Conservation (phyloP, 2,888 invertebrate species). For the Syrista parreyssii region DNA sequence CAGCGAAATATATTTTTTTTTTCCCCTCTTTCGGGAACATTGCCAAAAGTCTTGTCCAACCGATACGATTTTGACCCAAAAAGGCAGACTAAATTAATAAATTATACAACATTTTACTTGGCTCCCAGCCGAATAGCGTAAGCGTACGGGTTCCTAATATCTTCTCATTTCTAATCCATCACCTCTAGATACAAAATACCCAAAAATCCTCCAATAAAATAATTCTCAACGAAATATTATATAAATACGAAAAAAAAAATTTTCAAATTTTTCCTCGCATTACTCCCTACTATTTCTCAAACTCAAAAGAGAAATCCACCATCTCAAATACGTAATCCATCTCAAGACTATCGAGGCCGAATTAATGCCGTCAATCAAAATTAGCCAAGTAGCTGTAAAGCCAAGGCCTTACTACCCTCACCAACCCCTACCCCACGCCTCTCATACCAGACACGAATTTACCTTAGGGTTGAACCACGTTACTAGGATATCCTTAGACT, state of each 20-base stretch:
- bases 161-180: constrained; percentile 41
- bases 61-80: constrained; percentile 59
- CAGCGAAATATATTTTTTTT: constrained; percentile 18
- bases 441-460: not conserved
- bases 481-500: not conserved
- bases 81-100: constrained; percentile 63
- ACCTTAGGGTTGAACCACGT: not conserved
- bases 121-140: constrained; percentile 58
- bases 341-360: not conserved
- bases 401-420: not conserved
- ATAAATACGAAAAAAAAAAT: not conserved
- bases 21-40: constrained; percentile 40
- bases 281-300: not conserved
- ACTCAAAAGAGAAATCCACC: not conserved
- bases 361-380: not conserved
- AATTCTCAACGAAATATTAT: too few species aligned
- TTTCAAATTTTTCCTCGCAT: not conserved
- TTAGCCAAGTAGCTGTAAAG: not conserved
- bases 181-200: constrained; percentile 17
- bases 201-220: not conserved
- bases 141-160: constrained; percentile 48
- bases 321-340: not conserved
- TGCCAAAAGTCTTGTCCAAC: constrained; percentile 45
- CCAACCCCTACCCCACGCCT: not conserved
- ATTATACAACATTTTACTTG: constrained; percentile 56